Evolutionary conservation across 2,797 vertebrate species (phyloP), one percentile per base, ranked within the genome.

Genomic region (Epinephelus awoara): DNA sequence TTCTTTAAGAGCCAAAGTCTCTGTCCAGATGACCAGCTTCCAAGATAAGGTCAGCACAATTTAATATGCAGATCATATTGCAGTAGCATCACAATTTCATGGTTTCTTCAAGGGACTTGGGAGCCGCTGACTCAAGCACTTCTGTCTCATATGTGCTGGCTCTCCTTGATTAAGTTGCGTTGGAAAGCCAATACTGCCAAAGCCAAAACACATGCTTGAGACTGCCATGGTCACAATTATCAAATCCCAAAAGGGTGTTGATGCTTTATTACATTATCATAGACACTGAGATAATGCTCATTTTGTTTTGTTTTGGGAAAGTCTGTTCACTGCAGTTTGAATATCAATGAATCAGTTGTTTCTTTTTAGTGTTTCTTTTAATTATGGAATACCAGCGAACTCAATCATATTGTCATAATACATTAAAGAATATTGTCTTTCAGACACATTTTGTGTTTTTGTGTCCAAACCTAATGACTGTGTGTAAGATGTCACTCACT

Each of bases 41-140:
- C 65, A 76, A 85, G 81, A 87, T 88, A 90, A 87, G 90, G 87
- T 93, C 90, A 90, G 86, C 82, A 85, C 80, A 85, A 88, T 93
- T 91, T 92, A 92, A 92, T 84, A 92, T 94, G 90, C 88, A 85
- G 80, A 92, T 93, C 83, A 89, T 92, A 89, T 80, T 94, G 91
- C 93, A 89, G 91, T 77, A 85, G 84, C 89, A 89, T 90, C 85
- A 91, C 83, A 85, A 87, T 92, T 90, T 92, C 88, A 88, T 78
- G 72, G 82, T 80, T 85, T 93, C 91, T 93, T 92, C 84, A 77
- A 88, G 89, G 84, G 81, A 92, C 86, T 67, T 69, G 67, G 80
- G 77, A 91, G 85, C 51, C 11, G 91, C 93, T 94, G 93, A 95
- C 93, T 86, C 72, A 80, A 93, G 92, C 92, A 87, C 38, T 92